Base-by-base conservation (phyloP, 2,797 vertebrate genomes). In the Cossypha heuglini region DNA sequence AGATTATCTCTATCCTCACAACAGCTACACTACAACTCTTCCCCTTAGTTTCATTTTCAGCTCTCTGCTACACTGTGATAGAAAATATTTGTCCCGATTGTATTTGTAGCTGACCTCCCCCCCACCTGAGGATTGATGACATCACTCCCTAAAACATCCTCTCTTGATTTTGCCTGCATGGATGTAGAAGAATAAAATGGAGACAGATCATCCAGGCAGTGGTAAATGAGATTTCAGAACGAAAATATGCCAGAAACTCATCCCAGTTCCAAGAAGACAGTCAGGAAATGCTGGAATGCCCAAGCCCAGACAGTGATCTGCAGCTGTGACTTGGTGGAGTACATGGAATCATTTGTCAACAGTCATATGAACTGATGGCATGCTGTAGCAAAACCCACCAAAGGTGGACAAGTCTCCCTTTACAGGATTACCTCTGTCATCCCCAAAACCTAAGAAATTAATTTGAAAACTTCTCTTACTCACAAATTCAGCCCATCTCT, bases 291-390 rank as follows among this genome's bases (percentile, higher is more conserved):
- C 73, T 9, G 2, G 18, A 74, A 13, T n/a, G 48, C 35, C 93
- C 76, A 78, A 68, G 49, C 29, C 69, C 64, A 77, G 75, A 33
- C 17, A 51, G 48, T 16, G 68, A 66, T 55, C 61, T 74, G 57
- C 55, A 52, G 9, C 31, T 2, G 0, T n/a, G 19, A 73, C 29
- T 91, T 1, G 1, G 45, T 57, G 3, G 15, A 89, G 38, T 52
- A 25, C 10, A 10, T 2, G 5, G 43, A 37, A 89, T 24, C 24
- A 7, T 83, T 86, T 67, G 59, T 68, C 72, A 93, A 48, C 43
- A 74, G 68, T 25, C 69, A 48, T 48, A 51, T 28, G 48, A 93
- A 88, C 29, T 48, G 33, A 90, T 33, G 66, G 42, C 49, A 75
- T 1, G 3, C 64, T 31, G 15, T 22, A 84, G 57, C 38, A 90